Percentiles rank a stretch among this genome's conserved stretches.
phyloP scores from a whole-genome alignment of 1,140 invertebrate genomes.

The Caerostris darwini region DNA sequence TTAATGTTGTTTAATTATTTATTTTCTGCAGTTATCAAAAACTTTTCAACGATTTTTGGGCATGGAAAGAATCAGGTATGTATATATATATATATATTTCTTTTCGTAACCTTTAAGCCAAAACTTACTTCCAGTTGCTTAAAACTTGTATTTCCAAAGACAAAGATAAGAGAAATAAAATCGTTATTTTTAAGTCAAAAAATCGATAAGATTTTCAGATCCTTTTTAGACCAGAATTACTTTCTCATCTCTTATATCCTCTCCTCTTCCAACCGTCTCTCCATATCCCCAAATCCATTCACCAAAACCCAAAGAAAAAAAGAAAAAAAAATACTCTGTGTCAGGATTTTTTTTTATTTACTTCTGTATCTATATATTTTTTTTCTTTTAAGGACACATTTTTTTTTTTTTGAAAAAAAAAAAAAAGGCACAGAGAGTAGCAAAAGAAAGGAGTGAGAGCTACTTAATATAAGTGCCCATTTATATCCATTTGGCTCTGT shows the following conservation, averaged over 20 bases:
- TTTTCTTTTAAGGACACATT: constrained; percentile 39
- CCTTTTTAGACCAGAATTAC: constrained; percentile 74
- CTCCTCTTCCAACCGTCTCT: not conserved
- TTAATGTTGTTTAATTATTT: too few relatives aligned
- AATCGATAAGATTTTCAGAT: constrained; percentile 73
- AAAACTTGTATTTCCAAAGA: constrained; percentile 22
- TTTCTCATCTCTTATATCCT: constrained; percentile 54
- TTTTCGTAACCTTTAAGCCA: not conserved
- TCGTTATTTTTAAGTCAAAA: constrained; percentile 55
- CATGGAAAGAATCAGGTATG: too few relatives aligned
- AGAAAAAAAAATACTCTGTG: constrained; percentile 43
- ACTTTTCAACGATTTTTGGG: too few relatives aligned
- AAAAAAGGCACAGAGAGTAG: not conserved
- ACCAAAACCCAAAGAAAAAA: constrained; percentile 21
- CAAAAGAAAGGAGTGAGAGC: constrained; percentile 46
- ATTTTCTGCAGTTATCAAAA: too few relatives aligned
- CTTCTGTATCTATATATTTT: constrained; percentile 31
- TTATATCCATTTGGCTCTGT: constrained; percentile 76
- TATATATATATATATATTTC: not conserved
- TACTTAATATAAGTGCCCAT: constrained; percentile 76
- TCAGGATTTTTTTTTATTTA: constrained; percentile 25
- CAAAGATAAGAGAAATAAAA: constrained; percentile 61
- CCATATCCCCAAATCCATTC: constrained; percentile 52
- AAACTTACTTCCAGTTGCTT: constrained; percentile 9
- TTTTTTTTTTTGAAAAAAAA: constrained; percentile 4